Evolutionary conservation across 2,888 invertebrate species (phyloP), one percentile per base, ranked within the genome.

Genomic region (Linyphia triangularis): DNA sequence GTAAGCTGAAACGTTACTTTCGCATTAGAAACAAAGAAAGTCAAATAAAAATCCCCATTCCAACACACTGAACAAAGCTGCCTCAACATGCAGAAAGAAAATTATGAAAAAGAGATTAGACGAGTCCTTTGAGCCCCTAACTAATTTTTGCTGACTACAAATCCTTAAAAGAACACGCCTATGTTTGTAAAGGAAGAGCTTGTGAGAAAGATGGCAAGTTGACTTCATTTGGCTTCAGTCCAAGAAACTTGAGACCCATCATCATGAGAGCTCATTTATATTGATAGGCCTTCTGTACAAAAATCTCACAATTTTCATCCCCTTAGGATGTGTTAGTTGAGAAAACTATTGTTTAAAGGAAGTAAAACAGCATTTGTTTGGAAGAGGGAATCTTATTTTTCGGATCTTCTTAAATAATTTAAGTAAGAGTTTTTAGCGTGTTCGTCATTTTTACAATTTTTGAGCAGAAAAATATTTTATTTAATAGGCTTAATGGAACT

Each of bases 211-310:
- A 33, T 26, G 26, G 40, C 6, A n/a, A n/a, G n/a, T 59, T 57
- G 59, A 37, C 81, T 81, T 69, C 57, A 69, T 70, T 81, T 81
- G 81, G 81, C 69, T 57, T 24, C 13, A 19, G 51, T 81, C 81
- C 81, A 81, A 81, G 59, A 65, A 78, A 37, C 22, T 57, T 22
- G 26, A 28, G 19, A 37, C 63, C 70, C 81, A 59, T 79, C 79
- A 79, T 81, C 37, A 69, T 37, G 59, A 57, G 57, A 70, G 30
- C 81, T 81, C 81, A 81, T 81, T 81, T 81, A 81, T 81, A 81
- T 81, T 69, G 69, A 81, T 81, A 81, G 69, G 70, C 19, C 70
- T 57, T 69, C 59, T 33, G 70, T 70, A 67, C 65, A 24, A 37
- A 33, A 81, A 28, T 33, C 16, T 37, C 81, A 30, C 26, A 33